A percentile compares a stretch with the other conserved stretches of the same genome.
Conservation (phyloP, 2,888 invertebrate genomes). For the Pasiphila rectangulata region DNA sequence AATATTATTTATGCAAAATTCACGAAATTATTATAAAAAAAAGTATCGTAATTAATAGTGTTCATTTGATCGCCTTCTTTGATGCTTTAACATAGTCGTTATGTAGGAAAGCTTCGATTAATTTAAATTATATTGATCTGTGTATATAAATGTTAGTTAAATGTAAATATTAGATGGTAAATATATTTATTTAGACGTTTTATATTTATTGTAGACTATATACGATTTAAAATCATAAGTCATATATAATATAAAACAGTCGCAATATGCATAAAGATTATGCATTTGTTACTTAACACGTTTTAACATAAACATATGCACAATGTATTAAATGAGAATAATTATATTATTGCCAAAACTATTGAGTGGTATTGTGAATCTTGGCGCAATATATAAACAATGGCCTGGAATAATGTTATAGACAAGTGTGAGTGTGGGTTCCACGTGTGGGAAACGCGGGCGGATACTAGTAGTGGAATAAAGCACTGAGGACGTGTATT, state of each 20-base stretch:
- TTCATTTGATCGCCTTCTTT: slow-evolving; percentile 75
- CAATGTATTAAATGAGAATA: slow-evolving; percentile 45
- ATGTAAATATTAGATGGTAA: slow-evolving; percentile 71
- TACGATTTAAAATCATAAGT: slow-evolving; percentile 45
- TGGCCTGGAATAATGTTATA: background rate
- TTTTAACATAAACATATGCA: slow-evolving; percentile 53
- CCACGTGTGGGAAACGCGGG: too few species aligned
- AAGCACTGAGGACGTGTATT: slow-evolving; percentile 80
- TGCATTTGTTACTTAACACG: slow-evolving; percentile 53
- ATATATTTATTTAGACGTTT: slow-evolving; percentile 64
- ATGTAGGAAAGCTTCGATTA: slow-evolving; percentile 57
- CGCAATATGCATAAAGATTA: slow-evolving; percentile 33
- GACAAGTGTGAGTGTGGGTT: too few species aligned
- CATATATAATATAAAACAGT: slow-evolving; percentile 36
- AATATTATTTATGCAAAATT: slow-evolving; percentile 18
- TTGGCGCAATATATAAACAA: background rate
- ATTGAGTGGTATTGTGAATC: background rate
- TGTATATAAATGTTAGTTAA: slow-evolving; percentile 73
- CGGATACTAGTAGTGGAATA: slow-evolving; percentile 47
- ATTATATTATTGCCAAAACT: background rate
- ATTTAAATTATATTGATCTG: slow-evolving; percentile 67
- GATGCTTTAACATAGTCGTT: slow-evolving; percentile 75
- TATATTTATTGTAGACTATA: slow-evolving; percentile 48
- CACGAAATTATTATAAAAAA: slow-evolving; percentile 19
- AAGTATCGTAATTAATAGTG: slow-evolving; percentile 45